These are phyloP conservation scores for Galbula dea DNA, from an alignment of 2,113 vertebrate species.

Conservation along the genomic window DNA sequence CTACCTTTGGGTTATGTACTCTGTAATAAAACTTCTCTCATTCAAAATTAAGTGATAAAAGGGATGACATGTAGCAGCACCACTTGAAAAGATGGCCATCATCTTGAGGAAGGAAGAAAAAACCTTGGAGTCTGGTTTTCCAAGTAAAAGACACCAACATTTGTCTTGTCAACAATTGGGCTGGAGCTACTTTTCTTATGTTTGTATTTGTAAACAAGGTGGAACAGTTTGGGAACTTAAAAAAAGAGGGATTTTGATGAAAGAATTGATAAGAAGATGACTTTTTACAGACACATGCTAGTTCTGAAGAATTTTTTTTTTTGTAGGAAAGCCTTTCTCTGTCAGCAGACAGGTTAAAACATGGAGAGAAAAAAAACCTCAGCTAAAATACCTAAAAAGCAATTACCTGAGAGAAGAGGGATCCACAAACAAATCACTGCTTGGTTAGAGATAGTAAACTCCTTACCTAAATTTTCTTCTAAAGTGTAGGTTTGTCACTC, in stretches of 20 bases:
- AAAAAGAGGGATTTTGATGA: neutral
- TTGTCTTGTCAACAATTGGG: neutral
- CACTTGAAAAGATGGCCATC: neutral
- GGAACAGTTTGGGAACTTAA: neutral
- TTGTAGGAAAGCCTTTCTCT: neutral
- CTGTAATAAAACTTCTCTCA: neutral
- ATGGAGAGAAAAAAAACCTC: neutral
- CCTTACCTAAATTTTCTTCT: neutral
- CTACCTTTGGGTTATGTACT: neutral
- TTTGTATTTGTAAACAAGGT: neutral
- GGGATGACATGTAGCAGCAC: neutral
- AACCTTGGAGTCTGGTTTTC: neutral
- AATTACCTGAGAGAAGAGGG: neutral
- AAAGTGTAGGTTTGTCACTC: neutral
- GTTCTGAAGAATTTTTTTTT: neutral
- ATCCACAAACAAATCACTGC: neutral
- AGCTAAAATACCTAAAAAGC: neutral
- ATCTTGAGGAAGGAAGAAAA: neutral
- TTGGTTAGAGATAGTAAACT: neutral
- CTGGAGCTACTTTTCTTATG: neutral
- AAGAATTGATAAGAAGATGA: neutral
- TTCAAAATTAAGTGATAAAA: neutral
- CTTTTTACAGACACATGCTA: neutral
- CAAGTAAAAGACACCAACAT: neutral
- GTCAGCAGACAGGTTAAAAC: neutral